phyloP scores from a whole-genome alignment of 2,888 invertebrate species.

The Pimpla rufipes region DNA sequence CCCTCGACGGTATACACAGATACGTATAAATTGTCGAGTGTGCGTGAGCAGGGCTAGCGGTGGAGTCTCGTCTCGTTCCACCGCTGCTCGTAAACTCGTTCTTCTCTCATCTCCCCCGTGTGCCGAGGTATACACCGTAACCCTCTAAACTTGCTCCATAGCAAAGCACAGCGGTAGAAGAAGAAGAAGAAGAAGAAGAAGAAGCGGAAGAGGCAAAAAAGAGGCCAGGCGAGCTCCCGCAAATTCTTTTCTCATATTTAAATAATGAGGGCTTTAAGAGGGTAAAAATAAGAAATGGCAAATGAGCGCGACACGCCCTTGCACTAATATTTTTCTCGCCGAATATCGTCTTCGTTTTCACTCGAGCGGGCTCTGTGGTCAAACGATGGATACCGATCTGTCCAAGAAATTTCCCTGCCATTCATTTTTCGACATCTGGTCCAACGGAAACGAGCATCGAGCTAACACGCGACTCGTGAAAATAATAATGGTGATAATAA shows the following conservation, averaged over 20 bases:
- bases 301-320: constrained; percentile 16
- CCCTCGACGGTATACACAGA: background rate
- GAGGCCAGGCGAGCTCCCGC: background rate
- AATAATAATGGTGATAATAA: background rate
- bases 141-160: constrained; percentile 13
- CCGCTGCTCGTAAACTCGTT: constrained; percentile 44
- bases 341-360: background rate
- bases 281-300: constrained; percentile 13
- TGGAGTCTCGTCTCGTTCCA: constrained; percentile 3
- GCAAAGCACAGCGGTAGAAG: background rate
- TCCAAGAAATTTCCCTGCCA: too few species aligned
- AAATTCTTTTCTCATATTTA: constrained; percentile 19
- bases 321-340: constrained; percentile 2
- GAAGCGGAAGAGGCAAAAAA: background rate
- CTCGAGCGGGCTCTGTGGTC: too few species aligned
- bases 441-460: too few species aligned
- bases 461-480: background rate
- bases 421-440: too few species aligned
- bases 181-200: constrained; percentile 11
- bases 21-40: constrained; percentile 9
- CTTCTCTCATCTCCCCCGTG: constrained; percentile 41
- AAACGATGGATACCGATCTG: too few species aligned
- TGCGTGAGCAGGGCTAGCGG: constrained; percentile 16
- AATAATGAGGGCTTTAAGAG: constrained; percentile 23
- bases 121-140: constrained; percentile 20